Base-by-base conservation (phyloP, 2,888 invertebrate genomes). In the Anagyrus pseudococci region DNA sequence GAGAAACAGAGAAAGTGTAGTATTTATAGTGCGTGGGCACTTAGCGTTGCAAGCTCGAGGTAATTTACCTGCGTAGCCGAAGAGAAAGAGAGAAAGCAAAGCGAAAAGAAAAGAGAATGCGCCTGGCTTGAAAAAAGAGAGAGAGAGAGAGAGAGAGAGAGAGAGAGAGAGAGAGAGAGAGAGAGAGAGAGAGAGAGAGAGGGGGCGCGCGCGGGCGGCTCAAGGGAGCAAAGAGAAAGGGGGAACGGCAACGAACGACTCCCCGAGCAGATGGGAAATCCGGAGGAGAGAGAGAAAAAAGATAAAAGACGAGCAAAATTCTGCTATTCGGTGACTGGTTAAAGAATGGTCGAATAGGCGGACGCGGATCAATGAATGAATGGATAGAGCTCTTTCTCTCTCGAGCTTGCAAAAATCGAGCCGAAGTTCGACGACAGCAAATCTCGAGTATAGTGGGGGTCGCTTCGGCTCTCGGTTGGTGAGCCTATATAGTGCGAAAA, bases 201-300 rank as follows among this genome's bases (percentile, higher is more conserved):
- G 54, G 65, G 57, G 54, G 54, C 57, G 58, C 60, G 60, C 53
- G 57, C 20, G 43, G 62, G 50, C 33, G 29, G 58, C 58, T 58
- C 58, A 33, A 33, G 58, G 56, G 53, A 57, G 57, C 46, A 40
- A 25, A 20, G 44, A 37, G 29, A 55, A n/a, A 54, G 40, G 25
- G n/a, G n/a, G n/a, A n/a, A n/a, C n/a, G n/a, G n/a, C n/a, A 33
- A 37, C 56, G 25, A 46, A 56, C 50, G 44, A 43, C 44, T 50
- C 49, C 29, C 7, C 3, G 33, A 22, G 4, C 29, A 13, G 44
- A 44, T 33, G 25, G 43, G 37, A 50, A 37, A 37, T 60, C 29
- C n/a, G n/a, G n/a, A n/a, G 40, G 26, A 23, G 25, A 37, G 29
- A 15, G 29, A 17, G 17, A 29, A 46, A 17, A 41, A 33, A 29